These are phyloP conservation scores for Campoplex nolae DNA, from an alignment of 2,888 invertebrate genomes.

Conservation along the genomic window DNA sequence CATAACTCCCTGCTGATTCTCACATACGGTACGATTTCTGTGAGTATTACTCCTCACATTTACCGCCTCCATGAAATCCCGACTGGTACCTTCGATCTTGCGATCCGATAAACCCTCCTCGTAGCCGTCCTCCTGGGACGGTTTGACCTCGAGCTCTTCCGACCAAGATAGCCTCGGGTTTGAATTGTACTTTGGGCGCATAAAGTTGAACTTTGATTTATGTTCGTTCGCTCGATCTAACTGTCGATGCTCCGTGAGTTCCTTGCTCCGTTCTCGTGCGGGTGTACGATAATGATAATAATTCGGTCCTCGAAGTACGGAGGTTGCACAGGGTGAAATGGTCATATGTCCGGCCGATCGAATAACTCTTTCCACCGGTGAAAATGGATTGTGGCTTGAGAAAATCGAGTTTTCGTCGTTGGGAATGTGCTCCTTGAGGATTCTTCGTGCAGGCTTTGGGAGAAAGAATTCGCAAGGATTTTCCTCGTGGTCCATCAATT, in stretches of 20 bases:
- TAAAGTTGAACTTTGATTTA: slow-evolving; percentile 51
- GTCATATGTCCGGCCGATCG: neutral
- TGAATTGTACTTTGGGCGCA: slow-evolving; percentile 10
- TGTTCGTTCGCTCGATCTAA: neutral
- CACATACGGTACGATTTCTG: neutral
- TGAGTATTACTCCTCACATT: neutral
- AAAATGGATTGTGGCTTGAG: neutral
- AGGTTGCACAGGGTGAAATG: neutral
- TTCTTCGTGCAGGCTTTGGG: neutral
- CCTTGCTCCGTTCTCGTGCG: neutral
- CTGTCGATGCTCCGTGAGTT: neutral
- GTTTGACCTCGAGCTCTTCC: slow-evolving; percentile 7
- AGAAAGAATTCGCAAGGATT: neutral
- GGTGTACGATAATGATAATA: slow-evolving; percentile 30
- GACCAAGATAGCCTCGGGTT: neutral
- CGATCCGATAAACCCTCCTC: neutral
- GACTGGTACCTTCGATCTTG: slow-evolving; percentile 13
- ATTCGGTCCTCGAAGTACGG: neutral
- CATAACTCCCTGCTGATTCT: neutral
- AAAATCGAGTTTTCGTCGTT: slow-evolving; percentile 14
- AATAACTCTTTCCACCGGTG: neutral
- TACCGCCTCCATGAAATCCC: neutral
- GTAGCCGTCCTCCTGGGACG: slow-evolving; percentile 7
- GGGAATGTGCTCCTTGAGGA: neutral
- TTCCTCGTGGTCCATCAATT: slow-evolving; percentile 9